Evolutionary conservation across 2,888 invertebrate species (phyloP).

Genomic region (Ichneumoninae sp.): DNA sequence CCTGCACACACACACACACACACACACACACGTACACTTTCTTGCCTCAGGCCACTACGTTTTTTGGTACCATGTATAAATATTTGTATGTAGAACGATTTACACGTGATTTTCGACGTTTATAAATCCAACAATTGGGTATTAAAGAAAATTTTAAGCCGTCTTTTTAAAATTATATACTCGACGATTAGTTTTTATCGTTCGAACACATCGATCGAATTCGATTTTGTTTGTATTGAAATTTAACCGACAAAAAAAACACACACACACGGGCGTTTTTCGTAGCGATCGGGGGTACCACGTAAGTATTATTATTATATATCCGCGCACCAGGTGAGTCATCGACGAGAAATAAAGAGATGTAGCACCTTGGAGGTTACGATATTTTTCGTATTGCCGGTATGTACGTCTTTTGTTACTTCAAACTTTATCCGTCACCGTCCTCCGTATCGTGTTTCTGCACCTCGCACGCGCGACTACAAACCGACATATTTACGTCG

Average conservation of each 20-base stretch:
- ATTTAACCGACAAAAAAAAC: background rate
- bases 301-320: slow-evolving; percentile 32
- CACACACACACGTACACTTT: background rate
- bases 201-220: background rate
- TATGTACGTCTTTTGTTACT: background rate
- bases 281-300: slow-evolving; percentile 25
- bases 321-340: slow-evolving; percentile 66
- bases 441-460: slow-evolving; percentile 65
- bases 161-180: background rate
- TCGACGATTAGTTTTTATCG: slow-evolving; percentile 1
- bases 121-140: slow-evolving; percentile 45
- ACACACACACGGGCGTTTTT: slow-evolving; percentile 1
- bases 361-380: slow-evolving; percentile 54
- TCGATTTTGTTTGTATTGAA: background rate
- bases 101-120: slow-evolving; percentile 49
- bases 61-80: slow-evolving; percentile 9
- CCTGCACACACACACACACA: background rate
- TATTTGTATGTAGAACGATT: slow-evolving; percentile 39
- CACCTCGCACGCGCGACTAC: slow-evolving; percentile 65
- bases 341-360: slow-evolving; percentile 41
- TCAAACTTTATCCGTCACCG: slow-evolving; percentile 62
- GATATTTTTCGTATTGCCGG: slow-evolving; percentile 9
- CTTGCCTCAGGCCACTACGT: slow-evolving; percentile 10
- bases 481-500: slow-evolving; percentile 63
- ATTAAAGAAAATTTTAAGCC: background rate